Evolutionary conservation across 2,113 vertebrate genomes (phyloP), one percentile per base, ranked within the genome.

Genomic region (Macrotus californicus): DNA sequence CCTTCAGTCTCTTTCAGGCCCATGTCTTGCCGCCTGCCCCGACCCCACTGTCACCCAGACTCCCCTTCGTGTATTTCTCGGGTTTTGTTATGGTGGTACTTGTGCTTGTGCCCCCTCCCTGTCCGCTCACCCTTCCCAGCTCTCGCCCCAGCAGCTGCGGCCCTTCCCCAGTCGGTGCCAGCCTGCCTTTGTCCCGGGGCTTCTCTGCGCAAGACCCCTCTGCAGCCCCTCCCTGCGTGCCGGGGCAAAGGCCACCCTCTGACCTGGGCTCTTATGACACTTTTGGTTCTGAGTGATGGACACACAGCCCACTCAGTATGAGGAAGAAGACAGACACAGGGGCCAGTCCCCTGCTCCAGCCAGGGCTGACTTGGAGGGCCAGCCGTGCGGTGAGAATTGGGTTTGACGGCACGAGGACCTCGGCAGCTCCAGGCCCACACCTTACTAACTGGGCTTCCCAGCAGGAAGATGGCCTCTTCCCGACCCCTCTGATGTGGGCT

Each of bases 381-480:
- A 10, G 81, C 8, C 0, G 0, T 3, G 5, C 46, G 24, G 2
- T 41, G 16, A 0, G 41, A 19, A 54, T 16, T 36, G 9, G 2
- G 59, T 48, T 19, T 72, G 72, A 34, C 46, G n/a, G 24, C 11
- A 0, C 4, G 36, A 54, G 26, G 39, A n/a, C 26, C 31, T 69
- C 56, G 12, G 29, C 46, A 81, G 6, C 82, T 2, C 14, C 34
- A 39, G 87, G 10, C 56, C 52, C 21, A 1, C 9, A 18, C 61
- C 76, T 64, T 13, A 29, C 64, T 9, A 9, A 6, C 3, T 14
- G 46, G 48, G 34, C 31, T 31, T 16, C 52, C 69, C 69, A 15
- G 26, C 29, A 89, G 29, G 48, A 39, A 56, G 69, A 34, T 5
- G 3, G 15, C 3, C 13, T n/a, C 43, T 48, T 26, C 34, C 70